Conservation (phyloP, 2,797 vertebrate species). For the Australoheros facetus region DNA sequence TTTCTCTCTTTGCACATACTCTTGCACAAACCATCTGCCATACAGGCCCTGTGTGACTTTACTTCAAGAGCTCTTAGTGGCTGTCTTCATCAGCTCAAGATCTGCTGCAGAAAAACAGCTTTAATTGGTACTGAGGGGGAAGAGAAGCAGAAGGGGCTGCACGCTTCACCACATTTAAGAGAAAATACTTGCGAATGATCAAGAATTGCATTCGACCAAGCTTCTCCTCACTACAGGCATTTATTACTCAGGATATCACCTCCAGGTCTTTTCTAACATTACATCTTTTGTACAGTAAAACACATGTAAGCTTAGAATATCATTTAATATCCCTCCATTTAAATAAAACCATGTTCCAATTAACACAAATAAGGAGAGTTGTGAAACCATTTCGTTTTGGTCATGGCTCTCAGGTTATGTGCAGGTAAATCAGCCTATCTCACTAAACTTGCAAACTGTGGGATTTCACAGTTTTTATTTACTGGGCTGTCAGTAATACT, state of each 20-base stretch:
- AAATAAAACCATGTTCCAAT: constrained; percentile 27
- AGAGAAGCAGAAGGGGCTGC: constrained; percentile 52
- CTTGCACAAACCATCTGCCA: constrained; percentile 77
- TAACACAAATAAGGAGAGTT: not conserved
- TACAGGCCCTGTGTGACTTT: constrained; percentile 72
- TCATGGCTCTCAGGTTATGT: constrained; percentile 6
- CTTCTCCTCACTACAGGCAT: constrained; percentile 6
- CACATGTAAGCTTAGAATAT: not conserved
- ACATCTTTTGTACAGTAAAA: constrained; percentile 12
- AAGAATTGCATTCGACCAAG: constrained; percentile 32
- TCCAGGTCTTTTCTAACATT: not conserved
- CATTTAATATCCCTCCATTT: not conserved
- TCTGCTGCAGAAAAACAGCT: constrained; percentile 76
- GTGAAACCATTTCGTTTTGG: not conserved
- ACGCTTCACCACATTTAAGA: constrained; percentile 43
- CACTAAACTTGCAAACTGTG: constrained; percentile 11
- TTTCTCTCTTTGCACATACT: constrained; percentile 58
- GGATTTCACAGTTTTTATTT: constrained; percentile 28
- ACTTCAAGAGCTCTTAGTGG: constrained; percentile 75
- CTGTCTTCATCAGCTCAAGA: constrained; percentile 76
- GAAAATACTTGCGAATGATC: constrained; percentile 43
- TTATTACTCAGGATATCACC: constrained; percentile 16
- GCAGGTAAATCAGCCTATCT: constrained; percentile 35
- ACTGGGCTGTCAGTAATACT: constrained; percentile 39
- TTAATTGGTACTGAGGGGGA: constrained; percentile 79